Evolutionary conservation across 1,140 invertebrate species (phyloP).

Genomic region (Sinella curviseta): DNA sequence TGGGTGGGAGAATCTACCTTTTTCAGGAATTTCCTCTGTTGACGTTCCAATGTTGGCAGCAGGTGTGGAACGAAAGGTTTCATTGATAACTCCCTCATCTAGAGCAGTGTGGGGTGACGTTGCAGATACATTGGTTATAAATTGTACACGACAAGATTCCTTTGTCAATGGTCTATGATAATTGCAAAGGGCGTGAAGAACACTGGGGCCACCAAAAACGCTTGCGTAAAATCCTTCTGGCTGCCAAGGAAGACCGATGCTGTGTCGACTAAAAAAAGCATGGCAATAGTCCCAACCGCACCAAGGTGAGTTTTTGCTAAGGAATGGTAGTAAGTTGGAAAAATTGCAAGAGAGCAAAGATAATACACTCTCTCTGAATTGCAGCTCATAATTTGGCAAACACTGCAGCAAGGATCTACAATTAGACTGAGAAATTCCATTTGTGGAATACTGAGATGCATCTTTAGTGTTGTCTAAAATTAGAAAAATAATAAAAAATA

Average conservation of each 20-base stretch:
- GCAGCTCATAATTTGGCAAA: slow-evolving; percentile 11
- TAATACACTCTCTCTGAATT: background rate
- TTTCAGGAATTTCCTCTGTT: background rate
- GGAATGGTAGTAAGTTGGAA: slow-evolving; percentile 30
- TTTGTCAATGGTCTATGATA: slow-evolving; percentile 31
- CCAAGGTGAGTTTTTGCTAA: slow-evolving; percentile 31
- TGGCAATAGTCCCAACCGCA: slow-evolving; percentile 46
- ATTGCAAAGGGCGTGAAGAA: slow-evolving; percentile 39
- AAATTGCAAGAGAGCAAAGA: slow-evolving; percentile 31
- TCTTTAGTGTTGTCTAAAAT: slow-evolving; percentile 1
- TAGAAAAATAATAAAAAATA: background rate
- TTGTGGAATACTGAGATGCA: background rate
- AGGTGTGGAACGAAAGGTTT: background rate
- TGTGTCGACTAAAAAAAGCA: slow-evolving; percentile 12
- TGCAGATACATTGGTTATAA: background rate
- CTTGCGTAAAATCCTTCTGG: slow-evolving; percentile 39
- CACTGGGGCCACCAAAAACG: slow-evolving; percentile 36
- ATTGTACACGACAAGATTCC: background rate
- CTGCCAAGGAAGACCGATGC: slow-evolving; percentile 41
- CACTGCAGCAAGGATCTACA: slow-evolving; percentile 20
- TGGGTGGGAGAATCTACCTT: too few species aligned
- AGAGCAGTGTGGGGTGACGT: background rate
- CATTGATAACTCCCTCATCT: background rate
- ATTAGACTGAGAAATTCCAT: background rate
- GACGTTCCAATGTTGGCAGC: background rate